Evolutionary conservation across 2,888 invertebrate species (phyloP), one percentile per base, ranked within the genome.

Genomic region (Melieria picta): DNA sequence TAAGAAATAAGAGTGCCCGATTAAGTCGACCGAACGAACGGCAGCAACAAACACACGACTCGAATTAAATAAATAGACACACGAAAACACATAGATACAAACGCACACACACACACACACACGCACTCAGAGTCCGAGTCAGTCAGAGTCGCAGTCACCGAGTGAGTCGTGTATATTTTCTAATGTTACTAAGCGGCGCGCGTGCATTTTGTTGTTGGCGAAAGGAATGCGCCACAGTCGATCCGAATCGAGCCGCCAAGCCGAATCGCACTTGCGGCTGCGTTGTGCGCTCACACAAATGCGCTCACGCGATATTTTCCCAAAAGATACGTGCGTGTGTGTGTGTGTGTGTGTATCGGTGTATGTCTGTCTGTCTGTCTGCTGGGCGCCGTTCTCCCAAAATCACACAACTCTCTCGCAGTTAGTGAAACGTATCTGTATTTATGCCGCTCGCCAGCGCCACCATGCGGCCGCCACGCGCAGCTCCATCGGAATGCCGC

Each of bases 131-230:
- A 56, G 16, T 16, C 16, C 10, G 3, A 13, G 42, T 50, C 30
- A 13, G 42, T 50, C 30, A 30, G 30, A 30, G 30, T 30, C 30
- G 30, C 30, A 30, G 30, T 30, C 30, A 30, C 30, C 30, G 30
- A 30, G 30, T 30, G 30, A 30, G 30, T 30, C 30, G 30, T 30
- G 30, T 45, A 46, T 10, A 7, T 1, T 42, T 7, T 61, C n/a
- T 13, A 60, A 30, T 30, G 30, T 30, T 30, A 30, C 30, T 30
- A 30, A 30, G 30, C 30, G 30, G 30, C 30, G 30, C 30, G 30
- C 16, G 62, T 16, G 43, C 30, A 65, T 74, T 78, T 80, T 80
- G 79, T 80, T 80, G 79, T 80, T 80, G 80, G 75, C 67, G 72
- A 79, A 78, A 74, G 77, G 80, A 80, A 80, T 80, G 75, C 74